Base-by-base conservation (phyloP, 64 coral and sea anemone species). In the Dendronephthya gigantea region DNA sequence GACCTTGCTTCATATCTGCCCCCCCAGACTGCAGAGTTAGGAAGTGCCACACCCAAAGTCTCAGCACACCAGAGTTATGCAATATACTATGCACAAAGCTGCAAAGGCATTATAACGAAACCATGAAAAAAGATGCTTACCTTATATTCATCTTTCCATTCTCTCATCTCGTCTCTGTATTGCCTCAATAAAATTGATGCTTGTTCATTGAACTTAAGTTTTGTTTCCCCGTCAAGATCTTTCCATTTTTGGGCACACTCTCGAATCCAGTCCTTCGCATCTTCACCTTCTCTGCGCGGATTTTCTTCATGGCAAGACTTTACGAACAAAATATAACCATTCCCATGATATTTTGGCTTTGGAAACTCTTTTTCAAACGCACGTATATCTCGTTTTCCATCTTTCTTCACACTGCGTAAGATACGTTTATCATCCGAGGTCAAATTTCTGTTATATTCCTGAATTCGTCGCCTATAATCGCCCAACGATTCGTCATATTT, bases 331-430 rank as follows among this genome's bases (percentile, higher is more conserved):
- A 79, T 79, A 34, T 79, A 79, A 35, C 72, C 28, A 34, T 39
- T 79, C 4, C 72, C 72, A 28, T 9, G 72, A 10, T 34, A 79
- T 79, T 79, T 79, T 39, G 72, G 72, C 36, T 79, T 79, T 15
- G 72, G 72, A 79, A 36, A 39, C 32, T 79, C 72, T 35, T 79
- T 79, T 79, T 79, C 72, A 79, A 79, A 79, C 0, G 72, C 72
- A 16, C 29, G 2, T 33, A 79, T 36, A 79, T 79, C 28, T 36
- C 13, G 72, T 79, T 79, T 79, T 39, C 29, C 72, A 33, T 79
- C 72, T 29, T 28, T 33, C 17, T 79, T 79, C 9, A 79, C 14
- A 16, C 15, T 36, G 29, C 72, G 72, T 36, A 79, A 39, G 37
- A 79, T 34, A 79, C 72, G 72, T 34, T 79, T 79, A 19, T 79